Percentiles rank a stretch among this genome's conserved stretches.
Evolutionary conservation across 2,797 vertebrate species (phyloP).

Genomic region (Halcyon smyrnensis): DNA sequence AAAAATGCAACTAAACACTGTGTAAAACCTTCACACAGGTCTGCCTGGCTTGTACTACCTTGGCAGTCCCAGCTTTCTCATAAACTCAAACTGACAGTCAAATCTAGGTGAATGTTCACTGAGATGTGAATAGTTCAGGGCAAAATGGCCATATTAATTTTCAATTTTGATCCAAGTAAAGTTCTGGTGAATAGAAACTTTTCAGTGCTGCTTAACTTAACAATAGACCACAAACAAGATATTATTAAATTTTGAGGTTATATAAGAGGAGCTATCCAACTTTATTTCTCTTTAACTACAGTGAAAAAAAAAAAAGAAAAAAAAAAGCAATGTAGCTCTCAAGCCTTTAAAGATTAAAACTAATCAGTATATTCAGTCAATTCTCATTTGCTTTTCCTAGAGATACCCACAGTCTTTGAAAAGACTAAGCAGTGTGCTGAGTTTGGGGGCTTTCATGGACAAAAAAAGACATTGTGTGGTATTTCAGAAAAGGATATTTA

Average conservation of each 20-base stretch:
- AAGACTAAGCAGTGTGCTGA: background rate
- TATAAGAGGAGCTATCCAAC: background rate
- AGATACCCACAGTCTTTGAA: background rate
- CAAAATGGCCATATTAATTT: background rate
- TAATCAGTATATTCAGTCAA: background rate
- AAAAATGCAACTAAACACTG: background rate
- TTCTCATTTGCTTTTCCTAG: background rate
- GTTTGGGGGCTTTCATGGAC: background rate
- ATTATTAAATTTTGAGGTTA: background rate
- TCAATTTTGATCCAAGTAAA: background rate
- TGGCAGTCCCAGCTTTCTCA: background rate
- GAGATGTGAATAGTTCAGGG: background rate
- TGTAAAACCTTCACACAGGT: background rate
- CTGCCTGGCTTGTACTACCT: background rate
- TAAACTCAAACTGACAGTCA: background rate
- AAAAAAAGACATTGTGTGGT: background rate
- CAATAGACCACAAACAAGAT: background rate
- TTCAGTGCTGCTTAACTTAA: background rate
- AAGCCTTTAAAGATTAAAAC: background rate
- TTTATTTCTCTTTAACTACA: background rate
- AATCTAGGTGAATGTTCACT: background rate
- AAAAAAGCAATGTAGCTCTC: background rate
- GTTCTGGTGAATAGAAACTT: background rate
- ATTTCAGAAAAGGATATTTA: background rate
- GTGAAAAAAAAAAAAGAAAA: background rate